Evolutionary conservation across 1,140 invertebrate species (phyloP).

Genomic region (Drosophila pandora): DNA sequence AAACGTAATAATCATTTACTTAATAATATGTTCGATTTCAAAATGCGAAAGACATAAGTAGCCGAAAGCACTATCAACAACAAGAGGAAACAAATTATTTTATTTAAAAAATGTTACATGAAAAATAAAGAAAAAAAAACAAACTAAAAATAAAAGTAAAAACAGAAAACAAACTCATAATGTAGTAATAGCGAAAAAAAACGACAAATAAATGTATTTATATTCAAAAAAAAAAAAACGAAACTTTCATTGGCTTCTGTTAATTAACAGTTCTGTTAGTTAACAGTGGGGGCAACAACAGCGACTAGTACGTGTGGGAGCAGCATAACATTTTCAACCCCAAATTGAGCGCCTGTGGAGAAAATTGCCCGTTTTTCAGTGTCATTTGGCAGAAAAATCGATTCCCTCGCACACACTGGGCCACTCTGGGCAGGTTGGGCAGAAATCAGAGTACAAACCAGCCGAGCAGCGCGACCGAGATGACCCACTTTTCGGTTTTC

Average conservation of each 20-base stretch:
- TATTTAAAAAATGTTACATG: slow-evolving; percentile 79
- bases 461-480: slow-evolving; percentile 80
- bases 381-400: slow-evolving; percentile 78
- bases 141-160: slow-evolving; percentile 18
- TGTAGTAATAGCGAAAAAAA: slow-evolving; percentile 71
- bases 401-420: slow-evolving; percentile 70
- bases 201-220: slow-evolving; percentile 83
- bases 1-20: slow-evolving; percentile 67
- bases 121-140: slow-evolving; percentile 38
- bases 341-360: slow-evolving; percentile 43
- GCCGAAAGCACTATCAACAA: slow-evolving; percentile 51
- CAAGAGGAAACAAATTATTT: slow-evolving; percentile 67
- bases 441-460: slow-evolving; percentile 78
- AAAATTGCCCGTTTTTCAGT: slow-evolving; percentile 76
- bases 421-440: slow-evolving; percentile 55
- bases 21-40: slow-evolving; percentile 69
- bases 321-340: slow-evolving; percentile 62
- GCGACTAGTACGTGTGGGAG: slow-evolving; percentile 8
- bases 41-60: slow-evolving; percentile 61
- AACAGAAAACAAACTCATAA: slow-evolving; percentile 63
- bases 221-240: slow-evolving; percentile 50
- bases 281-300: slow-evolving; percentile 3
- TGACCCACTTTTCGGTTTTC: slow-evolving; percentile 84
- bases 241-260: neutral
- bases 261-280: neutral